A percentile compares a stretch with the other conserved stretches of the same genome.
Conservation (phyloP, 2,888 invertebrate species). For the Caenorhabditis sp. region DNA sequence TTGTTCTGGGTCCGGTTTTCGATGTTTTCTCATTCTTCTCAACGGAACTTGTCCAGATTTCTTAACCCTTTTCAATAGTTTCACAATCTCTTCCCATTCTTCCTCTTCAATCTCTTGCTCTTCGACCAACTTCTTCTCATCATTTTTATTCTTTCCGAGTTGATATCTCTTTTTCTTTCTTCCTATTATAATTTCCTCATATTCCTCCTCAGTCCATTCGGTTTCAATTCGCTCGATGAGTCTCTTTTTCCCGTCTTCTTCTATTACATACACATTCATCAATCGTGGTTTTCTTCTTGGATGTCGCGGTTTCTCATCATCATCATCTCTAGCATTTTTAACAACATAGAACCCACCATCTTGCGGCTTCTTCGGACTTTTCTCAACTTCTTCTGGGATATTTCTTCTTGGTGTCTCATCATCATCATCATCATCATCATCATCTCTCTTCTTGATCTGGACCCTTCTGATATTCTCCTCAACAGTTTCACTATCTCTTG, state of each 20-base stretch:
- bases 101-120: conserved; percentile 8
- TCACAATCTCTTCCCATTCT: conserved; percentile 16
- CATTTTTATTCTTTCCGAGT: not conserved
- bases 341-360: no score
- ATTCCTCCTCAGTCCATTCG: conserved; percentile 1
- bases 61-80: not conserved
- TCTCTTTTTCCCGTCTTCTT: not conserved
- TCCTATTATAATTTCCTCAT: not conserved
- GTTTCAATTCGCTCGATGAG: conserved; percentile 8
- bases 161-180: not conserved
- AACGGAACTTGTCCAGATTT: not conserved
- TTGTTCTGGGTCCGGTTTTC: not conserved
- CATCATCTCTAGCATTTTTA: not conserved
- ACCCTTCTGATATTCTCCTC: no score
- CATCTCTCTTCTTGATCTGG: no score
- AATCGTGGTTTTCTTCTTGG: not conserved
- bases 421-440: conserved; percentile 12
- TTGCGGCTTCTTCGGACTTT: no score
- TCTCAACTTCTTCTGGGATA: conserved; percentile 4
- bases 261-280: not conserved
- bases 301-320: not conserved
- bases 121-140: not conserved
- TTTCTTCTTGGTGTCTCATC: conserved; percentile 10
- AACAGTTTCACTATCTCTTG: no score
- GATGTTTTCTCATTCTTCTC: not conserved